Conservation (phyloP, 2,797 vertebrate genomes). For the Phalanger gymnotis region DNA sequence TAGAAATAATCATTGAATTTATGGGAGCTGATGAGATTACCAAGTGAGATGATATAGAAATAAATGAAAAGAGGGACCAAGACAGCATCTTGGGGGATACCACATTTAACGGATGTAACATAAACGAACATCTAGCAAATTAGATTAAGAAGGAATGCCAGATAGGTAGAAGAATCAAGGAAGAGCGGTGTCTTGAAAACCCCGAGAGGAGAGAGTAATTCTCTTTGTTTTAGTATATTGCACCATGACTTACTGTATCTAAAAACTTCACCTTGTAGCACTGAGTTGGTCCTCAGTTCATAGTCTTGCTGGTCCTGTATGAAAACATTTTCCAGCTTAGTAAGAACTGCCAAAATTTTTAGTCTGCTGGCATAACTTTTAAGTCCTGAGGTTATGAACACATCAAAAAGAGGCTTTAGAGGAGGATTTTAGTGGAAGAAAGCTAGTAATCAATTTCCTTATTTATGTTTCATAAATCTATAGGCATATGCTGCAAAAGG, state of each 20-base stretch:
- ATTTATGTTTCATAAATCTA: background rate
- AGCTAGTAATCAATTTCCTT: background rate
- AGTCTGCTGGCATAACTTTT: background rate
- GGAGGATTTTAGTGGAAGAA: background rate
- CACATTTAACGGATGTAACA: background rate
- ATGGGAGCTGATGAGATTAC: background rate
- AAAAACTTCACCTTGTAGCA: background rate
- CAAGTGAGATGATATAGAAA: background rate
- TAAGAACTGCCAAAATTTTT: background rate
- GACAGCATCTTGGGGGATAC: background rate
- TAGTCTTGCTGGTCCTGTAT: background rate
- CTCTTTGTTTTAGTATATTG: background rate
- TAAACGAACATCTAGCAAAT: too few relatives aligned
- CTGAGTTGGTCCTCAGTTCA: background rate
- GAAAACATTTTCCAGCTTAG: background rate
- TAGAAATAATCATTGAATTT: background rate
- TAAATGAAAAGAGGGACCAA: background rate
- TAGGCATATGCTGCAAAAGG: background rate
- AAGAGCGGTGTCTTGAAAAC: background rate
- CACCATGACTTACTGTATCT: background rate
- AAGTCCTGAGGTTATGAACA: background rate
- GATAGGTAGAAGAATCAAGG: background rate
- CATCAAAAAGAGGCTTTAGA: background rate
- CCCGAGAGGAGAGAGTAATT: background rate
- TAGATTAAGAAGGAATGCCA: background rate